These are phyloP conservation scores for Ctenicera cuprea DNA, from an alignment of 2,888 invertebrate genomes.

Conservation along the genomic window DNA sequence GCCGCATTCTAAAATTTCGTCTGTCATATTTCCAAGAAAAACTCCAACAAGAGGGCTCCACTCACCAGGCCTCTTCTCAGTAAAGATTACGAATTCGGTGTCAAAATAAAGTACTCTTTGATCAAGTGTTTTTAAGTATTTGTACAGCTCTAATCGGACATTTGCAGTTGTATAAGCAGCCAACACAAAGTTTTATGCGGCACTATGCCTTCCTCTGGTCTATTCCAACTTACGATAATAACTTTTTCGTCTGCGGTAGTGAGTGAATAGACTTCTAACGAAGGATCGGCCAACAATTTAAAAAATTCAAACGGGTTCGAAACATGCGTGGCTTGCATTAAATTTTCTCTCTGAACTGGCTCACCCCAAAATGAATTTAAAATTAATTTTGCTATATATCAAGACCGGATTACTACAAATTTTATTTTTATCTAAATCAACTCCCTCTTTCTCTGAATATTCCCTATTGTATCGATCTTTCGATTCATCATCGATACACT, in stretches of 20 bases:
- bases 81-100: conserved; percentile 49
- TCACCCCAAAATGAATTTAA: conserved; percentile 60
- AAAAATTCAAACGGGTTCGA: conserved; percentile 46
- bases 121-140: conserved; percentile 52
- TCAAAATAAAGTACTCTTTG: conserved; percentile 66
- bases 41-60: conserved; percentile 54
- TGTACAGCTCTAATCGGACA: background rate
- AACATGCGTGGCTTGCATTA: conserved; percentile 22
- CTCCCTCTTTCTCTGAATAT: conserved; percentile 48
- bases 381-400: conserved; percentile 55
- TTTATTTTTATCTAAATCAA: conserved; percentile 38
- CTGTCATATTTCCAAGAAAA: conserved; percentile 66
- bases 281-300: conserved; percentile 52
- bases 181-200: conserved; percentile 58
- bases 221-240: conserved; percentile 21
- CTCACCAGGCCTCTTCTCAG: conserved; percentile 63
- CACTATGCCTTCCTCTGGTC: conserved; percentile 47
- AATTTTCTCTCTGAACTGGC: conserved; percentile 52
- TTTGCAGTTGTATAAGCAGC: conserved; percentile 64
- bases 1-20: conserved; percentile 61
- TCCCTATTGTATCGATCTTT: conserved; percentile 46
- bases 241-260: conserved; percentile 37
- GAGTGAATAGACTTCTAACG: conserved; percentile 52
- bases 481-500: conserved; percentile 50
- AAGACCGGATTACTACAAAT: conserved; percentile 52